A percentile compares a stretch with the other conserved stretches of the same genome.
phyloP scores from a whole-genome alignment of 2,113 vertebrate genomes.

The Columbina picui region DNA sequence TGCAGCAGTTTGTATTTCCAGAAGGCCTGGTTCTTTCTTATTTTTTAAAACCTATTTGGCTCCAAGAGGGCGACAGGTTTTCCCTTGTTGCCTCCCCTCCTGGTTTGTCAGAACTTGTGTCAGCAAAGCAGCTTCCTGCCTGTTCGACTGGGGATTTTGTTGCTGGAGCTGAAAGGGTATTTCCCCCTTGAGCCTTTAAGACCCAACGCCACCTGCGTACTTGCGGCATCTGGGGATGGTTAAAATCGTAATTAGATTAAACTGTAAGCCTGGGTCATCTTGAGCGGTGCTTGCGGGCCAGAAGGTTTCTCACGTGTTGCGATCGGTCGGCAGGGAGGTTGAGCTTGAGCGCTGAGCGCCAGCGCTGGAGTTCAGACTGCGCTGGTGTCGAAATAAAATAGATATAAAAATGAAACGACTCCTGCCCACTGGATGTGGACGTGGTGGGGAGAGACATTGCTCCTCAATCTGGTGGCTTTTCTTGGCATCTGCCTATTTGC shows the following conservation, averaged over 20 bases:
- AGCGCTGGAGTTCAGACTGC: background rate
- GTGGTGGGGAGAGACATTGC: background rate
- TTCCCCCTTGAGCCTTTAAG: background rate
- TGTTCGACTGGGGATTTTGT: background rate
- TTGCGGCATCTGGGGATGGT: background rate
- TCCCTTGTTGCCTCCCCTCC: background rate
- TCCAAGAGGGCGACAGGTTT: background rate
- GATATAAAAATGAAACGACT: background rate
- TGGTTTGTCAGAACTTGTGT: background rate
- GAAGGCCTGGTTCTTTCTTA: background rate
- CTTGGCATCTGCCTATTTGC: background rate
- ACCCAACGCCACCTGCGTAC: background rate
- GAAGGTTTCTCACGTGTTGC: background rate
- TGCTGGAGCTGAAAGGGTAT: background rate
- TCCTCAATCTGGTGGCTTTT: background rate
- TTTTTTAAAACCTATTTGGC: background rate
- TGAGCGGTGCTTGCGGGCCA: background rate
- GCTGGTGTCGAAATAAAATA: background rate
- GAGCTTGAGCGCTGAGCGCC: background rate
- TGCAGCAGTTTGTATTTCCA: constrained; percentile 6
- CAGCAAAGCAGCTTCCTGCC: background rate
- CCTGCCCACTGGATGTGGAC: background rate
- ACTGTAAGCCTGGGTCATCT: background rate
- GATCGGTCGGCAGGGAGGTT: background rate
- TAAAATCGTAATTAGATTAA: background rate